These are phyloP conservation scores for Alviniconcha marisindica DNA, from an alignment of 1,140 invertebrate species.

Conservation along the genomic window DNA sequence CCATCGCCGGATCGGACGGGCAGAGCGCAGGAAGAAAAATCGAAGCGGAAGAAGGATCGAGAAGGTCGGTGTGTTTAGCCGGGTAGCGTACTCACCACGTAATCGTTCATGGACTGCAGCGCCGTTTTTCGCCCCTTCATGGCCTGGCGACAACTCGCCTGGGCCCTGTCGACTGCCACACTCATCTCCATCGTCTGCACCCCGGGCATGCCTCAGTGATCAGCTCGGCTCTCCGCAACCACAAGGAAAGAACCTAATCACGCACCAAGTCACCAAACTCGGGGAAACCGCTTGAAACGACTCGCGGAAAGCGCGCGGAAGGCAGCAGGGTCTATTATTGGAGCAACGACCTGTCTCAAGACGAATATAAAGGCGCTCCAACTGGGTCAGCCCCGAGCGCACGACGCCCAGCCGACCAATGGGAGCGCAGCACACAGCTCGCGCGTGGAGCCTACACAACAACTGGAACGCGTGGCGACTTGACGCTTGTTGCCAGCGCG, in stretches of 20 bases:
- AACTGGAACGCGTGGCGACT: no score
- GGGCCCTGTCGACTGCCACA: constrained; percentile 31
- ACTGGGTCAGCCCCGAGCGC: neutral
- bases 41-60: no score
- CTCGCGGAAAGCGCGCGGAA: no score
- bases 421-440: neutral
- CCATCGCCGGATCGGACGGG: no score
- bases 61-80: no score
- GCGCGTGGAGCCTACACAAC: no score
- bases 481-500: no score
- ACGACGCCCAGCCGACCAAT: constrained; percentile 19
- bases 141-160: constrained; percentile 31
- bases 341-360: neutral
- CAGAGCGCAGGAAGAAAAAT: no score
- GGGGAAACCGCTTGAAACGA: no score
- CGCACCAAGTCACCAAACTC: no score
- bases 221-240: no score
- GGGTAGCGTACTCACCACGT: constrained; percentile 30
- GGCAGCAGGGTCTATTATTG: neutral
- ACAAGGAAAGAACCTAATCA: no score
- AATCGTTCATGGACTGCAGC: constrained; percentile 33
- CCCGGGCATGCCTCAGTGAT: neutral
- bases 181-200: constrained; percentile 28
- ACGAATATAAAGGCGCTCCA: neutral
- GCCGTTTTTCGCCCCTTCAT: constrained; percentile 12